Conservation (phyloP, 2,797 vertebrate genomes). For the Diglossa cyanea region DNA sequence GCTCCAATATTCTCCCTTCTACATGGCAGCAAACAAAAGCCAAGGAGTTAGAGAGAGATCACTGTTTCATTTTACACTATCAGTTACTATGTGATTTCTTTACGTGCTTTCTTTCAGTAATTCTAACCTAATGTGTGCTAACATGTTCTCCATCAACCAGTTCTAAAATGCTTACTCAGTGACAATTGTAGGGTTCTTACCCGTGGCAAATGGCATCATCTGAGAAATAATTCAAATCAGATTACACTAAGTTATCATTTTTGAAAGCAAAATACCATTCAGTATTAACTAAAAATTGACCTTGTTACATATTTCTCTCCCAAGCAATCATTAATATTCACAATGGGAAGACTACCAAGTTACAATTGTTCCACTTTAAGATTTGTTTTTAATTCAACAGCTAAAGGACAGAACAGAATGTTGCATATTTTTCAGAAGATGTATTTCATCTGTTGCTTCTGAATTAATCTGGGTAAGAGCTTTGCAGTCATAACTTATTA, state of each 20-base stretch:
- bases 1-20: neutral
- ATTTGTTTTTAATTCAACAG: neutral
- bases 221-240: neutral
- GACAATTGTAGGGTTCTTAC: neutral
- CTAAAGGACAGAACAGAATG: neutral
- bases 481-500: conserved; percentile 48
- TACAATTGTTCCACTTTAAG: neutral
- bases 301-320: neutral
- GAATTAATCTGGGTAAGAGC: conserved; percentile 43
- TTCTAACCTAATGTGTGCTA: neutral
- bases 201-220: neutral
- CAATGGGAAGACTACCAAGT: neutral
- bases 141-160: neutral
- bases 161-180: neutral
- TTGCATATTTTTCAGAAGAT: neutral
- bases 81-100: neutral
- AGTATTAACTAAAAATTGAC: neutral
- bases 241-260: neutral
- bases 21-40: neutral
- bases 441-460: neutral
- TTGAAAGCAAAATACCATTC: neutral
- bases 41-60: neutral
- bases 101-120: neutral
- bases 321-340: neutral
- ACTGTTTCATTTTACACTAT: neutral